Evolutionary conservation across 2,888 invertebrate species (phyloP), one percentile per base, ranked within the genome.

Genomic region (Ceraclea dissimilis): DNA sequence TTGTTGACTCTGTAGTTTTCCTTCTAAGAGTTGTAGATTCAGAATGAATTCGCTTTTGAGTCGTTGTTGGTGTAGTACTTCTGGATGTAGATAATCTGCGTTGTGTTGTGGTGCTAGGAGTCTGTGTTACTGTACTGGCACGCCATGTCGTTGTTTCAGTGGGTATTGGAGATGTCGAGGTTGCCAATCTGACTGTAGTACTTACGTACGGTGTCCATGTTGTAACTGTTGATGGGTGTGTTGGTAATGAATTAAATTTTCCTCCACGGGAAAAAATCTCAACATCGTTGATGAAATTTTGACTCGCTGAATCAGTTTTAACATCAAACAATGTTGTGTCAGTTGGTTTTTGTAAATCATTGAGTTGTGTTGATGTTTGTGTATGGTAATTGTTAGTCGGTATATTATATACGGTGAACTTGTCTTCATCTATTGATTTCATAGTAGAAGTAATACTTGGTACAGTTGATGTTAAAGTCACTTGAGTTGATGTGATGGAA

Each of bases 341-440:
- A 6, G 26, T 26, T 6, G 26, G 26, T 26, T 10, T 26, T 10
- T 26, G 26, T 26, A 10, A 8, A 39, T 39, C 39, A 39, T 39
- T 8, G 5, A 8, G 13, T 39, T n/a, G 39, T 39, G 34, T 34
- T 52, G 52, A 46, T 16, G 50, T 48, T 46, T 46, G 47, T 17
- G 21, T 26, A 26, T 46, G 33, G 34, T 39, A 48, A 16, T n/a
- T 18, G 18, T 49, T 56, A 22, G 60, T 63, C 21, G 61, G 60
- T n/a, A n/a, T n/a, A n/a, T n/a, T n/a, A n/a, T n/a, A n/a, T n/a
- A n/a, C n/a, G 21, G 39, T 39, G 5, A 2, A 8, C n/a, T n/a
- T 16, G 4, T 39, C 39, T 8, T 39, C 5, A 31, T 31, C 31
- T 8, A 31, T 8, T 31, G 6, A 6, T 31, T 31, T 11, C 39